Evolutionary conservation across 2,888 invertebrate species (phyloP), one percentile per base, ranked within the genome.

Genomic region (Tiphia femorata): DNA sequence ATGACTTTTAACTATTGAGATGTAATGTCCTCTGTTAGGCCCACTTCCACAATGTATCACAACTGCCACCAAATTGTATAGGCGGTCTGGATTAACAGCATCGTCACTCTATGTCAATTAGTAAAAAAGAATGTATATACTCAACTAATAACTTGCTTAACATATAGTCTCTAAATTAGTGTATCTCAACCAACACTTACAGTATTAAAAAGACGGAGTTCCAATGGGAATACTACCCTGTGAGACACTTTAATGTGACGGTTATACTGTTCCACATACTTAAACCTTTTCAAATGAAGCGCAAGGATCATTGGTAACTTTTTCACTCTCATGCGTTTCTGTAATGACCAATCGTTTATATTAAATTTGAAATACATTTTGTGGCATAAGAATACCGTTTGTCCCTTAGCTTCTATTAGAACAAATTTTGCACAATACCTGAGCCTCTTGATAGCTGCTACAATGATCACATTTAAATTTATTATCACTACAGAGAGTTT

Each of bases 391-490:
- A 33, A 25, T 21, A 33, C 10, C 3, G 3, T 29, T 29, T n/a
- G 3, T n/a, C 29, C 3, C 10, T n/a, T 10, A 30, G 21, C 12
- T 17, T 48, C 2, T 20, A 23, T 41, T n/a, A n/a, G 1, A 23
- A 41, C 8, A 1, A 14, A 5, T 8, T 12, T 40, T 20, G n/a
- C 14, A 38, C 12, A 35, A 33, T 64, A 87, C 87, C 88, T 98
- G 97, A 38, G 98, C 98, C 86, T 99, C 98, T 85, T 99, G 98
- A 85, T 98, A 98, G 86, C 97, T 97, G 86, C 96, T 96, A 84
- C 99, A 99, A 79, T 97, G 95, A 87, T 99, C 98, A 85, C 99
- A 99, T 86, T 98, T 98, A 84, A 99, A 99, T 86, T 99, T 99
- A 88, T 99, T 98, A 85, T 99, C 99, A 78, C 94, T 96, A 86